These are phyloP conservation scores for Aradophagus sp. DNA, from an alignment of 1,140 invertebrate genomes.

Conservation along the genomic window DNA sequence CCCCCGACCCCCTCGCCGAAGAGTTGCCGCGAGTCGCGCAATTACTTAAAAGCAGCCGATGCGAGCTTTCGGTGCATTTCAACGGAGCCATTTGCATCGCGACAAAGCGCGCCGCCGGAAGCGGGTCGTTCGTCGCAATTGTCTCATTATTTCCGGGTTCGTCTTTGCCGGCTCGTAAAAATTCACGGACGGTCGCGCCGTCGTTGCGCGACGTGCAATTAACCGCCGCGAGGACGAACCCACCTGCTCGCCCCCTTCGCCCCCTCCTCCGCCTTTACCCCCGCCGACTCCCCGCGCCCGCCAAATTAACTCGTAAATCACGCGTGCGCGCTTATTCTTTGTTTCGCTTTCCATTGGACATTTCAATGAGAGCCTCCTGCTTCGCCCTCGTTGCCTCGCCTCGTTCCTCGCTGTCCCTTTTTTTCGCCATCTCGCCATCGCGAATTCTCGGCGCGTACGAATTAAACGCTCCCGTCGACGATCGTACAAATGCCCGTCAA, in stretches of 20 bases:
- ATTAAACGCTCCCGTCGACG: no score
- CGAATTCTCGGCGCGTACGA: no score
- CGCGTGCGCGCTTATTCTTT: slow-evolving; percentile 6
- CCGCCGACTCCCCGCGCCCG: no score
- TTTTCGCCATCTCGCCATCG: no score
- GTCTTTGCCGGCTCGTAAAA: slow-evolving; percentile 46
- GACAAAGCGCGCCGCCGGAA: slow-evolving; percentile 31
- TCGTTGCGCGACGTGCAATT: slow-evolving; percentile 41
- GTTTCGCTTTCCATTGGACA: slow-evolving; percentile 5
- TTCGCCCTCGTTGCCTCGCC: neutral
- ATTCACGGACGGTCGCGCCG: slow-evolving; percentile 39
- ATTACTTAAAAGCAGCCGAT: slow-evolving; percentile 59
- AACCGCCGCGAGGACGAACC: slow-evolving; percentile 16
- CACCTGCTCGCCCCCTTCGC: neutral
- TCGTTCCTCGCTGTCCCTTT: no score
- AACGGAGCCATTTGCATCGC: slow-evolving; percentile 47
- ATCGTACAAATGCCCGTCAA: no score
- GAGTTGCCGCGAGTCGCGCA: slow-evolving; percentile 42
- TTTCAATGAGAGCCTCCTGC: slow-evolving; percentile 1
- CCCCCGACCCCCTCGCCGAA: slow-evolving; percentile 2
- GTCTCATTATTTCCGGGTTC: slow-evolving; percentile 50
- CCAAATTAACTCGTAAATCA: slow-evolving; percentile 34
- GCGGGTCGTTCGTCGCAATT: slow-evolving; percentile 45
- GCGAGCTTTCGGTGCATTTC: slow-evolving; percentile 41
- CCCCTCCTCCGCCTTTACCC: neutral